These are phyloP conservation scores for Trogon melanurus DNA, from an alignment of 2,113 vertebrate species.

Conservation along the genomic window DNA sequence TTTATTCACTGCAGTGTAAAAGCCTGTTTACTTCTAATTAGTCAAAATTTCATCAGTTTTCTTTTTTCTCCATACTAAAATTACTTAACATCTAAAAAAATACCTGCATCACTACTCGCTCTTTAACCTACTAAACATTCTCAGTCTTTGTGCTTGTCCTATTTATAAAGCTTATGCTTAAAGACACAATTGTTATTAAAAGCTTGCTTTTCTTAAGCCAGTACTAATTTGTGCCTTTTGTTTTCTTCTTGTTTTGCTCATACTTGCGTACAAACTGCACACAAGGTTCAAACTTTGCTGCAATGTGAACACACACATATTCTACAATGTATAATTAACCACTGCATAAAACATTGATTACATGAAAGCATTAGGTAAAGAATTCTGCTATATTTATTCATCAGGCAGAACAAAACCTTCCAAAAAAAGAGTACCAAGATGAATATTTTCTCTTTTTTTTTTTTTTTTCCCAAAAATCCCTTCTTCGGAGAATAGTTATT, in stretches of 20 bases:
- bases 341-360: conserved; percentile 18
- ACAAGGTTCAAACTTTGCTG: background rate
- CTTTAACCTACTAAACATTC: background rate
- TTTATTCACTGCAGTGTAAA: background rate
- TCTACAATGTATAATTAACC: background rate
- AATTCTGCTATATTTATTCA: background rate
- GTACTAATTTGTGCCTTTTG: background rate
- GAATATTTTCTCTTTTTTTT: background rate
- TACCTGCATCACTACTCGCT: background rate
- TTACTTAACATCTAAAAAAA: background rate
- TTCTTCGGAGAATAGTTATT: background rate
- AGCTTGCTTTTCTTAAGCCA: background rate
- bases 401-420: background rate
- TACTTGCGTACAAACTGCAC: background rate
- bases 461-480: no score
- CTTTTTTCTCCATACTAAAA: background rate
- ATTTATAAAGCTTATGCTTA: background rate
- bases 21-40: background rate
- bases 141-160: background rate
- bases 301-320: background rate
- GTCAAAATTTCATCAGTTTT: background rate
- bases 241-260: background rate
- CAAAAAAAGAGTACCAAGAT: background rate
- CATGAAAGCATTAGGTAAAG: background rate
- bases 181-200: background rate